These are phyloP conservation scores for Heteronetta atricapilla DNA, from an alignment of 2,113 vertebrate genomes.

Conservation along the genomic window DNA sequence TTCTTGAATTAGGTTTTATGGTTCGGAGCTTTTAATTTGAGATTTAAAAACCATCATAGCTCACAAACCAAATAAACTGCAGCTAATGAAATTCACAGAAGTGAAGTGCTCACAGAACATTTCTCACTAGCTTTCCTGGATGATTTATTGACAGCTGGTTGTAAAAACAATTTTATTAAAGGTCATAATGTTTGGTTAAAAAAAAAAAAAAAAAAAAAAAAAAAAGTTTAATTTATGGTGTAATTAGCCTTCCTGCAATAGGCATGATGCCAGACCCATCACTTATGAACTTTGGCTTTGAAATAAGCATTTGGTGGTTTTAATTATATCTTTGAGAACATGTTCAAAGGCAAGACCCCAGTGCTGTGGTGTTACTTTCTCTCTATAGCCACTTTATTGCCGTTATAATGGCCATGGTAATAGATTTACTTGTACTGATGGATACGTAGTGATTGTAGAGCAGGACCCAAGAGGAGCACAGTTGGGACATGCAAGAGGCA, in stretches of 20 bases:
- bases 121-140: conserved; percentile 76
- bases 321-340: conserved; percentile 79
- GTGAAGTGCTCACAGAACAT: conserved; percentile 73
- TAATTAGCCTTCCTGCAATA: conserved; percentile 85
- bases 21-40: conserved; percentile 80
- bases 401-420: conserved; percentile 69
- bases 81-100: conserved; percentile 84
- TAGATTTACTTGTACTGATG: conserved; percentile 59
- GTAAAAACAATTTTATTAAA: conserved; percentile 91
- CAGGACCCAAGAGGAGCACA: not conserved
- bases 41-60: conserved; percentile 81
- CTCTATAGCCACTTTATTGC: conserved; percentile 72
- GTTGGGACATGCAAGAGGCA: not conserved
- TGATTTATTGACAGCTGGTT: conserved; percentile 87
- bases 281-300: conserved; percentile 62
- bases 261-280: conserved; percentile 78
- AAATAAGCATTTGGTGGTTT: conserved; percentile 77
- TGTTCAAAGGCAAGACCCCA: conserved; percentile 58
- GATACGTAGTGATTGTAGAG: not conserved
- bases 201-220: conserved; percentile 50
- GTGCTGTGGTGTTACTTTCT: conserved; percentile 67
- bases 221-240: conserved; percentile 82
- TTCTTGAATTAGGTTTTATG: conserved; percentile 80
- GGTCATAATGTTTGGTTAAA: conserved; percentile 81
- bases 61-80: conserved; percentile 81